Base-by-base conservation (phyloP, 1,140 invertebrate species). In the Drosophila pandora region DNA sequence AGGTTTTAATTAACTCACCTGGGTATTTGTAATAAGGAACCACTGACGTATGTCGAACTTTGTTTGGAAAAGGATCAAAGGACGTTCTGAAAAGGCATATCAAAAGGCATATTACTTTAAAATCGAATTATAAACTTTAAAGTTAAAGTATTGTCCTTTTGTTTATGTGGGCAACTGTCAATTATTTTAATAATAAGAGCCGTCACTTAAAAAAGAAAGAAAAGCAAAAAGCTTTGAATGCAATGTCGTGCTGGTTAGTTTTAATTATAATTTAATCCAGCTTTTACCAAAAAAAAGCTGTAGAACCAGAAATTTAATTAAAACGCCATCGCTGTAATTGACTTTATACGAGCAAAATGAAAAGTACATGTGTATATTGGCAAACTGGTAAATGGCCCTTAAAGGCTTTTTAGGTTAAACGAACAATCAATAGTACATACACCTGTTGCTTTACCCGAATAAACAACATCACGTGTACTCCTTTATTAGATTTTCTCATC, bases 31-130 rank as follows among this genome's bases (percentile, higher is more conserved):
- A 54, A 88, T 88, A 41, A 99, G 93, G 92, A 99, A 98, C 97
- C 97, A 98, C 91, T 97, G 96, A 2, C 96, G 93, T 61, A 98
- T 98, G 92, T 98, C 97, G 90, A 98, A 98, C 93, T 98, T 98
- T 2, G 97, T 98, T 74, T 96, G 95, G 91, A 97, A 96, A 67
- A 98, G 95, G 17, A 98, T 93, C 47, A 98, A 92, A 1, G 96
- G 97, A 68, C 94, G 94, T 93, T 97, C 96, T 97, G 92, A 1
- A 79, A 82, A 5, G 7, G 7, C 25, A 28, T 28, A 28, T 28
- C 5, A 28, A 6, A 28, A 28, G 25, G 17, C 17, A 17, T 17
- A 17, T 6, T 28, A 6, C 7, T 6, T 28, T 28, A 28, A 1
- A 28, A 6, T 7, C 25, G 2, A 4, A 28, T 6, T 7, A 28